Conservation (phyloP, 2,888 invertebrate genomes). For the Oxystoma pomonae region DNA sequence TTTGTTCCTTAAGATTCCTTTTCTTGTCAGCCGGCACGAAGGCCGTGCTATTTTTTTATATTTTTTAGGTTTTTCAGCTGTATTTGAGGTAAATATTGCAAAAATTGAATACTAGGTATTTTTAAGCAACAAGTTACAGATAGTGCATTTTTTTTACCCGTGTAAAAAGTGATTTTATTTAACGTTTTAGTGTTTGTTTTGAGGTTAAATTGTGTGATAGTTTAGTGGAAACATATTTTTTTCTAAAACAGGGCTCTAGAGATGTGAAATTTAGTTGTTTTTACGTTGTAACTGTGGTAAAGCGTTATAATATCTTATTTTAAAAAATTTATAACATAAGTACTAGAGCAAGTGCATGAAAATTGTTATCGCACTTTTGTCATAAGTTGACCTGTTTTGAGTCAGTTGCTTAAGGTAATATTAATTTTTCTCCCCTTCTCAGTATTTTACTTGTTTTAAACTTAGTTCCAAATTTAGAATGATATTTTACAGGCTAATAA, state of each 20-base stretch:
- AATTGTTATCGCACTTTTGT: no score
- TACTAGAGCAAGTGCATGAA: no score
- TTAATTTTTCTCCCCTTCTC: no score
- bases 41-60: background rate
- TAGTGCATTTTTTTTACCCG: background rate
- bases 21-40: background rate
- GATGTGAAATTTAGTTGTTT: no score
- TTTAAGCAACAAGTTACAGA: background rate
- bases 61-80: background rate
- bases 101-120: background rate
- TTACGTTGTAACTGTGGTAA: no score
- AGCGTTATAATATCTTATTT: no score
- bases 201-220: background rate
- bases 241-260: background rate
- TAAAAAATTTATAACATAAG: no score
- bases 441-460: no score
- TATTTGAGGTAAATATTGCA: background rate
- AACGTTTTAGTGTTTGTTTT: background rate
- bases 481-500: no score
- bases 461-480: no score
- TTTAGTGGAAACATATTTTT: background rate
- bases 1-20: background rate
- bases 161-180: background rate
- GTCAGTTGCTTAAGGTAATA: no score
- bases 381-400: no score